Base-by-base conservation (phyloP, 1,140 invertebrate species). In the Heliconius nattereri region DNA sequence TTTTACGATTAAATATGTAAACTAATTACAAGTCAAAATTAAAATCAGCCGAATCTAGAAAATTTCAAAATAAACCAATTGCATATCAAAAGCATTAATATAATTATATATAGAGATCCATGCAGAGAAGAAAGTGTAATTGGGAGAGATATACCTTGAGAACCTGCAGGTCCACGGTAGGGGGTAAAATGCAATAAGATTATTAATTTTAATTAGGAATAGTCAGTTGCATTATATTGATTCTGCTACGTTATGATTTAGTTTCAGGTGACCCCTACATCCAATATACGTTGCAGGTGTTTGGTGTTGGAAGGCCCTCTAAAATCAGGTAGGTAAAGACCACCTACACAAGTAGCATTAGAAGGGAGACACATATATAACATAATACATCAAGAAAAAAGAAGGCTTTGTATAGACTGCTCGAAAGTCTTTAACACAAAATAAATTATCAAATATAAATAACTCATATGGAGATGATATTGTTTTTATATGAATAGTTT, bases 91-190 rank as follows among this genome's bases (percentile, higher is more conserved):
- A 81, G 80, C 80, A 70, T 74, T 81, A 73, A 76, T 76, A 75
- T 74, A 23, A 16, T 66, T 26, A 66, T 66, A 77, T 66, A 78
- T 81, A 74, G 78, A 81, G 45, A 71, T 71, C 60, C 92, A 94
- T 93, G 92, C 92, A 92, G 88, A 94, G 90, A 80, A 90, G 87
- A 90, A 86, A 89, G 88, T 91, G 85, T 91, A 91, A 94, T 91
- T 91, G 94, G 92, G 93, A 94, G 84, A 95, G 83, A 90, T 92
- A 90, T 97, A 97, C 96, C 96, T 97, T 97, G 95, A 97, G 96
- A 95, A 97, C 96, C 96, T 97, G 95, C 89, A 83, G 90, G 93
- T 95, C 95, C 94, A 87, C 91, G 92, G 92, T 94, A 87, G 91
- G 91, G 91, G 90, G 87, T 91, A 90, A 93, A 94, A 94, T 91